phyloP scores from a whole-genome alignment of 2,113 vertebrate species.

The Synchiropus splendidus region DNA sequence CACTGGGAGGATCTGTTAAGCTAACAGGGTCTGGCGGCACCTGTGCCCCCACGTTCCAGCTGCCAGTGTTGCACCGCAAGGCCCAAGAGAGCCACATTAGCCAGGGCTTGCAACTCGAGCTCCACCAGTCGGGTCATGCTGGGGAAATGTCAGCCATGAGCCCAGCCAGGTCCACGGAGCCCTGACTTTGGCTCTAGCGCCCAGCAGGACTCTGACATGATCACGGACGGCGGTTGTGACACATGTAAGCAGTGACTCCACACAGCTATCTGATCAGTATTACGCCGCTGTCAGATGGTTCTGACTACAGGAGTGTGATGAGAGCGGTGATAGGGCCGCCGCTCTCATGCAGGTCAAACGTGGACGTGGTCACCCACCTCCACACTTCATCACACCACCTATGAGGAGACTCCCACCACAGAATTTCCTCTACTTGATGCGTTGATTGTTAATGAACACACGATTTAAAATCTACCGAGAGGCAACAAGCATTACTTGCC shows the following conservation, averaged over 20 bases:
- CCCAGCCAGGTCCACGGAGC: conserved; percentile 51
- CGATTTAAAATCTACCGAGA: conserved; percentile 43
- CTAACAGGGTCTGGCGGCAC: conserved; percentile 62
- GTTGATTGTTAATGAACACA: conserved; percentile 9
- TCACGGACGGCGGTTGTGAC: conserved; percentile 58
- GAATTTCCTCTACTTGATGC: conserved; percentile 23
- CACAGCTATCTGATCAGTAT: conserved; percentile 68
- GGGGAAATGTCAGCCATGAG: conserved; percentile 64
- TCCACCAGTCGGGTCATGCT: conserved; percentile 43
- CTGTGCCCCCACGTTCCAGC: conserved; percentile 53
- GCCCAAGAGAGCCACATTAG: conserved; percentile 35
- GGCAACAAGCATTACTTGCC: conserved; percentile 58
- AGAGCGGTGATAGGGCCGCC: conserved; percentile 48
- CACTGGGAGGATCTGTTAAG: conserved; percentile 51
- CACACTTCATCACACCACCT: not conserved
- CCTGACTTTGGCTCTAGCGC: conserved; percentile 41
- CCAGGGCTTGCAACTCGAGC: conserved; percentile 23
- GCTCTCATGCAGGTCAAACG: conserved; percentile 31
- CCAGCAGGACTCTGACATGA: conserved; percentile 57
- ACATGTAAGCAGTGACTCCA: conserved; percentile 63
- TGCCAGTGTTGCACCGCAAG: conserved; percentile 42
- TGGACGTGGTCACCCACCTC: conserved; percentile 21
- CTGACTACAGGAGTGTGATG: conserved; percentile 47
- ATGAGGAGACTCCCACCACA: not conserved
- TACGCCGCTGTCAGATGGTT: conserved; percentile 56